phyloP scores from a whole-genome alignment of 2,888 invertebrate genomes.

The Apodemia hepburni region DNA sequence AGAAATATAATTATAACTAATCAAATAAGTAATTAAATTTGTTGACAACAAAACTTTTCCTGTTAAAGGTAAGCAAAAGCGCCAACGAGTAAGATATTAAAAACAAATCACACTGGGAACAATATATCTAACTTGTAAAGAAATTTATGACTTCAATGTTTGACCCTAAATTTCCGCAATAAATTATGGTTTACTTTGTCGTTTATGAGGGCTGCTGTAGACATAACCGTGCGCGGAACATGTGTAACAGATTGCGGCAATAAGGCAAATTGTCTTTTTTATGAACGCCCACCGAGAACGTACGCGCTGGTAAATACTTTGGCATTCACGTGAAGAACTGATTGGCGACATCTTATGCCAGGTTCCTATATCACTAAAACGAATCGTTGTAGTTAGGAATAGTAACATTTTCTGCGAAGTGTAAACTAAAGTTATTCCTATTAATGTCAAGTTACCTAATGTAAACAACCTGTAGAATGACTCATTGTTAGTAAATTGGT shows the following conservation, averaged over 20 bases:
- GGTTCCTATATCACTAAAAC: no score
- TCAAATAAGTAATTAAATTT: no score
- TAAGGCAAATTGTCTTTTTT: constrained; percentile 80
- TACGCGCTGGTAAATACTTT: constrained; percentile 31
- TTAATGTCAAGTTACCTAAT: no score
- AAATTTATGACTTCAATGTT: constrained; percentile 67
- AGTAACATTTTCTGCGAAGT: no score
- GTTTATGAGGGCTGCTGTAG: constrained; percentile 75
- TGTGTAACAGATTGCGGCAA: constrained; percentile 78
- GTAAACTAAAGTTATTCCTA: no score
- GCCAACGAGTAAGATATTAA: constrained; percentile 7
- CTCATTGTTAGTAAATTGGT: no score
- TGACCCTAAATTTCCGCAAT: constrained; percentile 76
- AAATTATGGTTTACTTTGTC: constrained; percentile 79
- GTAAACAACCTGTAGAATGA: no score
- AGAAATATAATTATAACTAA: no score
- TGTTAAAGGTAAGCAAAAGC: neutral
- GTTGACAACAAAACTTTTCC: no score
- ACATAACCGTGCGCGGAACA: constrained; percentile 68
- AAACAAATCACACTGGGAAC: constrained; percentile 1
- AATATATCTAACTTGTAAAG: constrained; percentile 42
- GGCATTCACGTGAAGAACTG: constrained; percentile 9
- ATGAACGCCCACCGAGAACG: constrained; percentile 69
- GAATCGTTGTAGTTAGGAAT: neutral
- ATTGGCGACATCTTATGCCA: neutral